Base-by-base conservation (phyloP, 2,797 vertebrate genomes). In the Takifugu rubripes region DNA sequence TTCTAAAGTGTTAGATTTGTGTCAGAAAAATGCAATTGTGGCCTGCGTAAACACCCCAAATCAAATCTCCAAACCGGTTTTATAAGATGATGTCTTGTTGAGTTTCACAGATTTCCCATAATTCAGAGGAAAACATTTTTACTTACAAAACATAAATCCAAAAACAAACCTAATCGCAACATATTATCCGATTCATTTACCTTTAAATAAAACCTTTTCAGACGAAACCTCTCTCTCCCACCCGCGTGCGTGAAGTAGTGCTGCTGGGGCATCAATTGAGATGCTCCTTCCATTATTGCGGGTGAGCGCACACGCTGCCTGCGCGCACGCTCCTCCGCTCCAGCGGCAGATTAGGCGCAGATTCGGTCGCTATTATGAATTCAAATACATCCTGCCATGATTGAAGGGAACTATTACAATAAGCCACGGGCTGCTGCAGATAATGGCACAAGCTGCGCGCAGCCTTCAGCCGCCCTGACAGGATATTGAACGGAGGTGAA, bases 341-440 rank as follows among this genome's bases (percentile, higher is more conserved):
- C 48, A 59, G 66, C 78, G 46, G 71, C 72, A 88, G 83, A 88
- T 88, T 78, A 82, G 69, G 71, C 68, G 70, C 82, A 83, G 75
- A 87, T 88, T 87, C 74, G 65, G 78, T 73, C 47, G 76, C 77
- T 78, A 86, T 86, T 86, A 83, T 78, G 79, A 83, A 86, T 89
- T 83, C 82, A 82, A 87, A 89, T 72, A 73, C 84, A 84, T 83
- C 78, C 83, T 72, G 61, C 75, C 24, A 70, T 87, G 90, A 90
- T 85, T 86, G 84, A 85, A 87, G 79, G 84, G 84, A 85, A 59
- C 78, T 77, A 86, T 89, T 88, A 85, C 81, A 86, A 84, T 84
- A 84, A 84, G 80, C 80, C 78, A 85, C 82, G 73, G 76, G 78
- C 82, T 80, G 78, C 70, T 74, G 78, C 80, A 78, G 87, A 83